phyloP scores from a whole-genome alignment of 64 coral and sea anemone genomes.

The Acropora tenuis region DNA sequence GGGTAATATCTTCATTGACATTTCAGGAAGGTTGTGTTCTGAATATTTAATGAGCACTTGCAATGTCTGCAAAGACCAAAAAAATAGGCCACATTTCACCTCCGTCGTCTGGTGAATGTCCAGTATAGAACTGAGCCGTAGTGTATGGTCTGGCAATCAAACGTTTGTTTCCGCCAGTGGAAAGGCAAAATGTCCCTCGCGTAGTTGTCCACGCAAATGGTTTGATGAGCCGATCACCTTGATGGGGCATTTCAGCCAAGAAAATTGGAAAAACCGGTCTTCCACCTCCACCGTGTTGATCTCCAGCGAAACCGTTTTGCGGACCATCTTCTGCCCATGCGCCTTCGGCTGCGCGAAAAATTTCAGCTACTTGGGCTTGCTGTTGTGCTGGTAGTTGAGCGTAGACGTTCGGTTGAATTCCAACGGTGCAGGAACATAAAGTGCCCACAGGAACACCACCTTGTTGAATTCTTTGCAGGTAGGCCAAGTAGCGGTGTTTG shows the following conservation, averaged over 20 bases:
- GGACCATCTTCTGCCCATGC: conserved; percentile 8
- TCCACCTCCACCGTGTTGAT: not conserved
- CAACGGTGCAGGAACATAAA: not conserved
- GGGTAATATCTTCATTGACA: too few relatives aligned
- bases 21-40: not conserved
- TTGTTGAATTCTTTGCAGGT: not conserved
- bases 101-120: not conserved
- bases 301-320: not conserved
- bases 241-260: not conserved
- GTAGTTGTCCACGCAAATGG: not conserved
- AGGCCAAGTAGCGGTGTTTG: not conserved
- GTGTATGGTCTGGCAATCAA: not conserved
- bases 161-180: not conserved
- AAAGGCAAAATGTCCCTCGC: conserved; percentile 9
- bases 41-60: not conserved
- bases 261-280: conserved; percentile 11
- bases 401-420: conserved; percentile 2
- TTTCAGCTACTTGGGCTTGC: conserved; percentile 6
- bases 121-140: conserved; percentile 5
- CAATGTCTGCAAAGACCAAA: conserved; percentile 1
- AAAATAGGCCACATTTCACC: conserved; percentile 8
- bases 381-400: not conserved
- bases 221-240: conserved; percentile 20
- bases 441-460: not conserved
- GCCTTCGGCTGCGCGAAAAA: conserved; percentile 4